Conservation (phyloP, 2,113 vertebrate species). For the Emberiza fucata region DNA sequence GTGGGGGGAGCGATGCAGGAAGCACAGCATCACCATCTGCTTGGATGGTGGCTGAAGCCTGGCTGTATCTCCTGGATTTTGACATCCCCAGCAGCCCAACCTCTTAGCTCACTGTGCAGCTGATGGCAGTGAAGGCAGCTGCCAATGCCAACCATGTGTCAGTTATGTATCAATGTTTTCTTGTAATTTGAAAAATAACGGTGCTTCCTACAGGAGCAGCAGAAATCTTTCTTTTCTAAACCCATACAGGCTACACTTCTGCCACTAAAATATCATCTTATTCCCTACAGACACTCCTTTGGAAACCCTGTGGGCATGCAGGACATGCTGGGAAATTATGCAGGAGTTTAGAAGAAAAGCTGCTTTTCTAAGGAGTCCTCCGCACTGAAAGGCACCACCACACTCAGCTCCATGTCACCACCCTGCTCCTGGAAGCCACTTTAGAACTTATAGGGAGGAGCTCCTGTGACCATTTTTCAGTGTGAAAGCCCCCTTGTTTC, state of each 20-base stretch:
- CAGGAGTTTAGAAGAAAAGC: neutral
- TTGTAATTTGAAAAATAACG: neutral
- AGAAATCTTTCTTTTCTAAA: neutral
- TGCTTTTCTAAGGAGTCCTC: neutral
- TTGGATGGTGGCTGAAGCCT: neutral
- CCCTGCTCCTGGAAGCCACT: neutral
- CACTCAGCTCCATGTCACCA: neutral
- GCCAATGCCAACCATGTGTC: neutral
- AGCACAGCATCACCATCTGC: neutral
- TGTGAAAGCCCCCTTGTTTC: neutral
- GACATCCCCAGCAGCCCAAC: neutral
- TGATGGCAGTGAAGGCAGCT: neutral
- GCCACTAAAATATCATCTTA: neutral
- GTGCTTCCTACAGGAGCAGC: neutral
- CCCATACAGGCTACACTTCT: neutral
- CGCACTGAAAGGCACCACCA: neutral
- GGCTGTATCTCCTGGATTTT: neutral
- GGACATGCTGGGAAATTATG: neutral
- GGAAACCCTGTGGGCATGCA: neutral
- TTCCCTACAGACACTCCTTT: neutral
- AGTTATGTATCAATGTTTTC: neutral
- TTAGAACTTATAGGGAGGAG: neutral
- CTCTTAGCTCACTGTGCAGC: neutral
- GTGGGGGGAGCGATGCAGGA: accelerated
- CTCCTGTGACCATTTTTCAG: neutral